These are phyloP conservation scores for Scotopteryx bipunctaria DNA, from an alignment of 2,888 invertebrate genomes.

Conservation along the genomic window DNA sequence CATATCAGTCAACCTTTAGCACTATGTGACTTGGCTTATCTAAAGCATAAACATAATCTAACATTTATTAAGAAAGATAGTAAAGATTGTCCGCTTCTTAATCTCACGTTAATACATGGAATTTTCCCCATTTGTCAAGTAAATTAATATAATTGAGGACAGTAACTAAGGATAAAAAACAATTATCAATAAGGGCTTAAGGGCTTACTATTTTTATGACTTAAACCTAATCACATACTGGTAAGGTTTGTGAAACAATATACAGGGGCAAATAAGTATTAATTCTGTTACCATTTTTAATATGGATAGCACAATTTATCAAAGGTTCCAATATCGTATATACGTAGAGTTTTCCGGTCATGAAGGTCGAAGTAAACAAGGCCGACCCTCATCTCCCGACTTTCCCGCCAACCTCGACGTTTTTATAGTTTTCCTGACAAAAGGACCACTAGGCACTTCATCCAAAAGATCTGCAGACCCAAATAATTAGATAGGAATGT, in stretches of 20 bases:
- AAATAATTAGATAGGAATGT: no score
- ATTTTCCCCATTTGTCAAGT: no score
- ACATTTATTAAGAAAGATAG: conserved; percentile 18
- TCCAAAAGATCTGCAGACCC: no score
- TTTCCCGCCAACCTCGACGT: conserved; percentile 1
- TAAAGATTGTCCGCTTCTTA: conserved; percentile 23
- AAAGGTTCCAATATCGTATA: neutral
- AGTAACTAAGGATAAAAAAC: no score
- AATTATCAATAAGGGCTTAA: no score
- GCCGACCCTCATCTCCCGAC: neutral
- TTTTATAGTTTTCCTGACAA: neutral
- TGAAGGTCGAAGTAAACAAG: conserved; percentile 7
- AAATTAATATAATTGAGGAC: no score
- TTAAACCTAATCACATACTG: no score
- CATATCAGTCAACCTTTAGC: conserved; percentile 27
- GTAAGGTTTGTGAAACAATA: no score
- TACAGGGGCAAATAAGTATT: no score
- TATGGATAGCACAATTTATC: no score
- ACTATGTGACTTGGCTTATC: conserved; percentile 28
- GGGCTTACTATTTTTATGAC: no score
- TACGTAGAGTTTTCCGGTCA: conserved; percentile 1
- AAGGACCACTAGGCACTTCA: neutral
- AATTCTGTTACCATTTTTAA: no score
- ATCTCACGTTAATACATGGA: conserved; percentile 20
- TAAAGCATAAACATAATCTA: conserved; percentile 21